Base-by-base conservation (phyloP, 2,113 vertebrate genomes). In the Monarcha castaneiventris region DNA sequence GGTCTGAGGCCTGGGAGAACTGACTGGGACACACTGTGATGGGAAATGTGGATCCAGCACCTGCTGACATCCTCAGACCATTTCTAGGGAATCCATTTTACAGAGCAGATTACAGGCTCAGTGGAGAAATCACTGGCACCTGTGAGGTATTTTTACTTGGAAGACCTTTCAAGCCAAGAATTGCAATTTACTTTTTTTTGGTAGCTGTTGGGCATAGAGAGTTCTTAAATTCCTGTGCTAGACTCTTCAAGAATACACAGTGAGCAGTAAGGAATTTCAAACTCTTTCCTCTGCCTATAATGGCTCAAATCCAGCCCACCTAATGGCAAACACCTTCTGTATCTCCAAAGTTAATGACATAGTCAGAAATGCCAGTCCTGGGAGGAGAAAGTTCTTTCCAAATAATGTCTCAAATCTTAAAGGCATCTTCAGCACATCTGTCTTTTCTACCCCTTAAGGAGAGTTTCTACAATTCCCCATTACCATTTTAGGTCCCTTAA, bases 291-390 rank as follows among this genome's bases (percentile, higher is more conserved):
- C 67, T 64, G 51, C 25, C 63, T 46, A 0, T 3, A 44, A 39
- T 1, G 11, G 19, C 25, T 56, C 66, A 63, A 91, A 68, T 44
- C 56, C 49, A 61, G 21, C 5, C 66, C 66, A 68, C 27, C 21
- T 18, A 4, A 21, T 2, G 1, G 25, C 5, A 55, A 27, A 35
- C 2, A 9, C 21, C 30, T 76, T 68, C 41, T 49, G 8, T 9
- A 25, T 3, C 6, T 1, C 23, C 25, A 1, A 33, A 55, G n/a
- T 23, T 17, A 41, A 29, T 35, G 78, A 32, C 16, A 20, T 0
- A 10, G 23, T 35, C 52, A 41, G 27, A 87, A 75, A 6, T 62
- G 7, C 6, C 56, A 44, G 35, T 18, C 39, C 66, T 5, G 1
- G 55, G 59, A 77, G 64, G 39, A 75, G 16, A 74, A 58, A 71